Evolutionary conservation across 1,140 invertebrate genomes (phyloP).

Genomic region (Agrypnia vestita): DNA sequence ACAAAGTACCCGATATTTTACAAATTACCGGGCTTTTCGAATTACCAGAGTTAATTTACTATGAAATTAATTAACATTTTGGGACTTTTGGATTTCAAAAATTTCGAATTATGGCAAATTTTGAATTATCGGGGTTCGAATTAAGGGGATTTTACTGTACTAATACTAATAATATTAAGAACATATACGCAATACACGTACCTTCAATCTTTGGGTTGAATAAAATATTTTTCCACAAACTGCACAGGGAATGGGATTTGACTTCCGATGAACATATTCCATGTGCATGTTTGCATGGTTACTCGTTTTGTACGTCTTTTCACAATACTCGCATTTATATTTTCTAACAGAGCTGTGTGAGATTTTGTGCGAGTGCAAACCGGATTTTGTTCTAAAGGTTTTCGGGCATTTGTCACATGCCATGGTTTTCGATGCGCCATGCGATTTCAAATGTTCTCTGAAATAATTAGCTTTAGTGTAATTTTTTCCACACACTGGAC

Average conservation of each 20-base stretch:
- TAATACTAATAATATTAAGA: too few relatives aligned
- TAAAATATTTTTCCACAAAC: slow-evolving; percentile 21
- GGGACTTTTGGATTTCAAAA: too few relatives aligned
- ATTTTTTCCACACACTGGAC: too few relatives aligned
- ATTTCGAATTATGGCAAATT: too few relatives aligned
- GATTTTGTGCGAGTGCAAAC: slow-evolving; percentile 11
- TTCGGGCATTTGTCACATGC: slow-evolving; percentile 30
- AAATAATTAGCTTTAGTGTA: neutral
- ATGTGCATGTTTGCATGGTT: slow-evolving; percentile 17
- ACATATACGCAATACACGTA: neutral
- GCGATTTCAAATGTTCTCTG: slow-evolving; percentile 16
- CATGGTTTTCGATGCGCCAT: slow-evolving; percentile 7
- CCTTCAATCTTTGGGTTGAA: slow-evolving; percentile 19
- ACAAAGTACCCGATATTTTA: too few relatives aligned
- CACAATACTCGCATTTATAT: slow-evolving; percentile 31
- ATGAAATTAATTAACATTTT: too few relatives aligned
- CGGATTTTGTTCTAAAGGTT: neutral
- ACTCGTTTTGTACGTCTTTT: slow-evolving; percentile 23
- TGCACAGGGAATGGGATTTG: slow-evolving; percentile 4
- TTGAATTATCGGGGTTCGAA: too few relatives aligned
- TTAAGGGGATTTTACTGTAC: too few relatives aligned
- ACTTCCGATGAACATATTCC: slow-evolving; percentile 21
- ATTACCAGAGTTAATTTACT: too few relatives aligned
- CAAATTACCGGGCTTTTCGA: too few relatives aligned
- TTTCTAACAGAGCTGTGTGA: slow-evolving; percentile 6